Evolutionary conservation across 2,113 vertebrate species (phyloP), one percentile per base, ranked within the genome.

Genomic region (Noctilio leporinus): DNA sequence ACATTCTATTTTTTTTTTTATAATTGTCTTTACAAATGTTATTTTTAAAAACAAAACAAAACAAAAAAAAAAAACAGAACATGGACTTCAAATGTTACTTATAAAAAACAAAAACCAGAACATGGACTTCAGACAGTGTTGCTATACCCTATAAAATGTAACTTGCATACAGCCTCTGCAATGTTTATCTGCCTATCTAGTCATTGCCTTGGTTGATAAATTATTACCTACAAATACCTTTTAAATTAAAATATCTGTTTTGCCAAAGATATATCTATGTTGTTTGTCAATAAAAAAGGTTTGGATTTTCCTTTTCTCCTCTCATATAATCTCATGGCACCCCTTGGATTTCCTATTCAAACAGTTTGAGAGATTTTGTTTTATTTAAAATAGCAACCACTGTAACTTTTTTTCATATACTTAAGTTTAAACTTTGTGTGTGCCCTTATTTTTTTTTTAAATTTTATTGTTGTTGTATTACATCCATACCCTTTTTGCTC

Each of bases 191-290:
- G 51, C 55, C 53, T 87, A 87, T 80, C 64, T 70, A 70, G 30
- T 89, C 67, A 93, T 82, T 88, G 69, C 33, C 22, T 92, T 88
- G n/a, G 40, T 88, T 76, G 43, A 88, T 84, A 70, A 87, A 67
- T 38, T 65, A 33, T 49, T 77, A 95, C 59, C 70, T 91, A 72
- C 51, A 88, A 87, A 45, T 80, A 33, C 19, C 38, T 38, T 76
- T 83, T 83, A 92, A 88, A 89, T 83, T 14, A 88, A 76, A n/a
- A 88, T 40, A 5, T 55, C 67, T 64, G 35, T 73, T 73, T 86
- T 91, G 26, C 26, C 35, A 38, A 86, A 73, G 24, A 33, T 43
- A 51, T 8, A n/a, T 11, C 72, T 75, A 40, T 81, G 38, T 43
- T 81, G 51, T 67, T 90, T 77, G 33, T 72, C 43, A 47, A 53